Evolutionary conservation across 2,797 vertebrate genomes (phyloP).

Genomic region (Acrossocheilus wenchowensis): DNA sequence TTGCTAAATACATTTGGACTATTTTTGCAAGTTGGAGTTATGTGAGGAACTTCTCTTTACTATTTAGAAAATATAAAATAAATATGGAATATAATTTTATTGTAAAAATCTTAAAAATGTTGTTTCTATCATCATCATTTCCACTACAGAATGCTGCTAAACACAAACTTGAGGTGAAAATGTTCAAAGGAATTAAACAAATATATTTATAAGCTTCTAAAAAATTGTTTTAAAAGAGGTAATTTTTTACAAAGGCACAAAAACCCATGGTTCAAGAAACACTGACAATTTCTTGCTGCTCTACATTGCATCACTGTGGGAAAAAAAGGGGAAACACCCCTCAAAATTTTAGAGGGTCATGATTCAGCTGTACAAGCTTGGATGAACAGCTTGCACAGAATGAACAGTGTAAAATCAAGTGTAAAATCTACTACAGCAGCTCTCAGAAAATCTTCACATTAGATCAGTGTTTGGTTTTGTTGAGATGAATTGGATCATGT

Average conservation of each 20-base stretch:
- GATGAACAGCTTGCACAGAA: neutral
- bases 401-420: constrained; percentile 12
- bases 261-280: neutral
- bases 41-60: too few species aligned
- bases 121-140: neutral
- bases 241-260: neutral
- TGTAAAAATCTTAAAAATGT: neutral
- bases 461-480: constrained; percentile 41
- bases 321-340: neutral
- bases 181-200: neutral
- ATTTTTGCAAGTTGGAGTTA: too few species aligned
- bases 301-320: neutral
- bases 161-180: neutral
- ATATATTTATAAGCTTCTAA: neutral
- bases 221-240: neutral
- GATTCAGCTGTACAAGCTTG: neutral
- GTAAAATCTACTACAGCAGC: constrained; percentile 26
- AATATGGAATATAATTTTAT: neutral
- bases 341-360: neutral
- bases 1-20: too few species aligned
- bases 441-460: constrained; percentile 7
- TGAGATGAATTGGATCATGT: constrained; percentile 33
- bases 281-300: neutral
- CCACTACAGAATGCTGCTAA: neutral
- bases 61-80: neutral